These are phyloP conservation scores for Nomada ferruginata DNA, from an alignment of 2,888 invertebrate genomes.

Conservation along the genomic window DNA sequence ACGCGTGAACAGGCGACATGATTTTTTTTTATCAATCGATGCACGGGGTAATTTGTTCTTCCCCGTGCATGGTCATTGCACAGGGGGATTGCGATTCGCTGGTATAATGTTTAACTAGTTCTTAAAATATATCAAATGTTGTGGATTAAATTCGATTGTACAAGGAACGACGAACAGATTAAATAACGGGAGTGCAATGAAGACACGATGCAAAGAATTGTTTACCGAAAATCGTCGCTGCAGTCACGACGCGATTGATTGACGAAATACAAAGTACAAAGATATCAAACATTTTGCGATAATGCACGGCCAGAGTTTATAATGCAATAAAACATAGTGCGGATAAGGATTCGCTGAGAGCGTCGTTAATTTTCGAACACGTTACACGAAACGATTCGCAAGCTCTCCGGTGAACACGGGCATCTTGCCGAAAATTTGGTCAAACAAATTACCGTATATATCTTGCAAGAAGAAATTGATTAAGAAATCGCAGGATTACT, in stretches of 20 bases:
- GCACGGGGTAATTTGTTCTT: neutral
- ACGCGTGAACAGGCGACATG: slow-evolving; percentile 35
- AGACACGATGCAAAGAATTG: slow-evolving; percentile 23
- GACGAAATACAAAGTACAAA: slow-evolving; percentile 58
- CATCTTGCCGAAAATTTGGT: slow-evolving; percentile 51
- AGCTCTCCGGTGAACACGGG: slow-evolving; percentile 37
- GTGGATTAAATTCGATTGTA: neutral
- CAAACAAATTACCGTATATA: too few species aligned
- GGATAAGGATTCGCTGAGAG: slow-evolving; percentile 63
- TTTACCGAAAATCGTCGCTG: slow-evolving; percentile 37
- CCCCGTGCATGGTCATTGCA: neutral
- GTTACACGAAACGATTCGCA: slow-evolving; percentile 50
- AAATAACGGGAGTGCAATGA: neutral
- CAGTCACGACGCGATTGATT: slow-evolving; percentile 38
- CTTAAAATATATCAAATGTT: too few species aligned
- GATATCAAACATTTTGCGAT: slow-evolving; percentile 56
- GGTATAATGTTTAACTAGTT: neutral
- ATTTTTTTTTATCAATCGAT: slow-evolving; percentile 17
- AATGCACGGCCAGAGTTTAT: slow-evolving; percentile 56
- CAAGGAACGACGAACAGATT: neutral
- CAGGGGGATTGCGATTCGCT: neutral
- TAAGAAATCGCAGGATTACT: neutral
- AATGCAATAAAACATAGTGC: slow-evolving; percentile 56
- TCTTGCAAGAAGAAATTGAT: too few species aligned
- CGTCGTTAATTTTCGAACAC: slow-evolving; percentile 60